Evolutionary conservation across 2,888 invertebrate species (phyloP), one percentile per base, ranked within the genome.

Genomic region (Tachystola acroxantha): DNA sequence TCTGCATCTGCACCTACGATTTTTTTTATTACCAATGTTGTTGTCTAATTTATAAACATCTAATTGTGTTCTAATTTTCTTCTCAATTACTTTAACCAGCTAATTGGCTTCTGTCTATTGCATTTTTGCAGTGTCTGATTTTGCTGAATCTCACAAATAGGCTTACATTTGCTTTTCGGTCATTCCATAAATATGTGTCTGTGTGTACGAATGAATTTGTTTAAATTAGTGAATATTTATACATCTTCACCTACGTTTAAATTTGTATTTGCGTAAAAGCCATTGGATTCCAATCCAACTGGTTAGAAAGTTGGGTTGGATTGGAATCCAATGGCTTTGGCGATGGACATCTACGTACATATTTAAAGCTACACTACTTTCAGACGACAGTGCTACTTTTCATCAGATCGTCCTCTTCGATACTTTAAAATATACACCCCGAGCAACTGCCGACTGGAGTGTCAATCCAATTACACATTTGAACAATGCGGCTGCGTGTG

Each of bases 311-410:
- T n/a, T n/a, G n/a, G 2, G 2, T 22, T 9, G 22, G 7, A n/a
- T n/a, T 22, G 2, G 2, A 22, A 7, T 7, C 22, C 6, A 22
- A 9, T 22, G 6, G 3, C 7, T 9, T 24, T 6, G 7, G 3
- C 9, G n/a, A n/a, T n/a, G n/a, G n/a, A 24, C 3, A 16, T 16
- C 16, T 3, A 6, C 7, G 7, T 2, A 24, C 7, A 3, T 24
- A 6, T n/a, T 9, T 24, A 9, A 6, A 24, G 5, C 9, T 16
- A 16, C 24, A 6, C 2, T 24, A n/a, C n/a, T 66, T 62, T 24
- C 53, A 72, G 72, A 20, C 55, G 72, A 2, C 68, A 73, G 29
- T 74, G 75, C 26, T 74, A 64, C 38, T 74, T 69, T 25, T 54
- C 58, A 0, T 33, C 43, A 0, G 70, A 74, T 2, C 46, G 57